Base-by-base conservation (phyloP, 2,888 invertebrate species). In the Idaea biselata region DNA sequence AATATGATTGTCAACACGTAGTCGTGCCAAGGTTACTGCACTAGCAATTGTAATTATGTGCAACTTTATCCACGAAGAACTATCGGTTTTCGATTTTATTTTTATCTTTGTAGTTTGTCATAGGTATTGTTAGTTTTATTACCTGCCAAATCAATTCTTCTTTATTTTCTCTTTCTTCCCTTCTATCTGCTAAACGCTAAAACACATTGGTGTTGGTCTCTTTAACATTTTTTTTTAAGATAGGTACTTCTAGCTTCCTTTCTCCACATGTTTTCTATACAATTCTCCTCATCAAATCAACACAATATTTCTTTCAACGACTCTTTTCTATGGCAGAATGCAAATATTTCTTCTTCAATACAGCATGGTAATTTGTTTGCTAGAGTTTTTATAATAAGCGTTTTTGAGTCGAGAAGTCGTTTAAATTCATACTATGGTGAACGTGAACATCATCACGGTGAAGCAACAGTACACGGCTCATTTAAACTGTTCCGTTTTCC, bases 11-110 rank as follows among this genome's bases (percentile, higher is more conserved):
- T 76, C 79, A 74, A 67, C 67, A 63, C 53, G 44, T 31, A 59
- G 65, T 14, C 11, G 44, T 44, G 64, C 73, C 81, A 83, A 83
- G 83, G 83, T 79, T 73, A 74, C 78, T 82, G 81, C 82, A 82
- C 78, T 73, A 68, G 75, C 72, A 70, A 74, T 75, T 78, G 74
- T 72, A 74, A 73, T 72, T 25, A 69, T 72, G 65, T 70, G 74
- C 73, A 56, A 60, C 55, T 18, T 56, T 18, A 56, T 56, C 56
- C 18, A 56, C 18, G 16, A 18, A 56, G 4, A 18, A 56, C 56
- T 56, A 56, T 8, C 6, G 16, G 56, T 56, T 18, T 18, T 56
- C 56, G 56, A 56, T 18, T 8, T 5, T 44, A 44, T 7, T 44
- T 7, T 44, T 11, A 44, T 14, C 8, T 44, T 14, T 14, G 44